Base-by-base conservation (phyloP, 2,888 invertebrate genomes). In the Cyaniris semiargus region DNA sequence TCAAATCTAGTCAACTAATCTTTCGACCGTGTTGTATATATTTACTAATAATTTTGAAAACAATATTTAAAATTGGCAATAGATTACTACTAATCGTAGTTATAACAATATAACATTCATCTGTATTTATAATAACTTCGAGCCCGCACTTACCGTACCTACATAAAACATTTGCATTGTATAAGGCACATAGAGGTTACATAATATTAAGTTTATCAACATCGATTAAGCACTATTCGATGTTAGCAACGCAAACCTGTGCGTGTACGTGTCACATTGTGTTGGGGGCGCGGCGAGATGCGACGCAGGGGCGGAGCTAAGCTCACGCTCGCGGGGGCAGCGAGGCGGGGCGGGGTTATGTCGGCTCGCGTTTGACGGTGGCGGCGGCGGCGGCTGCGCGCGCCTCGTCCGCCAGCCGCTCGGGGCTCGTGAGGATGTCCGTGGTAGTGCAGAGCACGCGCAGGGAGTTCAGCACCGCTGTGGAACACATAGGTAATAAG, bases 391-490 rank as follows among this genome's bases (percentile, higher is more conserved):
- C 96, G 31, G 98, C 97, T 85, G 96, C 95, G 77, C 96, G 95
- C 27, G 98, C 98, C 94, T 99, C 98, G 79, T 98, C 98, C 13
- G 98, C 97, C 84, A 99, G 94, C 78, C 96, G 96, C 86, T 96
- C 96, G 15, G 99, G 99, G 87, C 97, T 97, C 71, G 98, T 96
- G 84, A 99, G 94, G 85, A 99, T 98, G 86, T 98, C 98, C 75
- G 99, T 99, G 80, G 96, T 96, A 83, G 98, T 98, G 89, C 98
- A 98, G 84, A 99, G 95, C 87, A 97, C 96, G 84, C 97, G 96
- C 83, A 99, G 94, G 75, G 99, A 98, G 93, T 98, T 98, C 83
- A 98, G 95, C 82, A 98, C 98, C 88, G 97, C 99, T 99, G 93
- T n/a, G 95, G 80, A 80, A 80, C 58, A 23, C 5, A 18, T 3